A percentile compares a stretch with the other conserved stretches of the same genome.
Conservation (phyloP, 2,888 invertebrate genomes). For the Saturnia japonica region DNA sequence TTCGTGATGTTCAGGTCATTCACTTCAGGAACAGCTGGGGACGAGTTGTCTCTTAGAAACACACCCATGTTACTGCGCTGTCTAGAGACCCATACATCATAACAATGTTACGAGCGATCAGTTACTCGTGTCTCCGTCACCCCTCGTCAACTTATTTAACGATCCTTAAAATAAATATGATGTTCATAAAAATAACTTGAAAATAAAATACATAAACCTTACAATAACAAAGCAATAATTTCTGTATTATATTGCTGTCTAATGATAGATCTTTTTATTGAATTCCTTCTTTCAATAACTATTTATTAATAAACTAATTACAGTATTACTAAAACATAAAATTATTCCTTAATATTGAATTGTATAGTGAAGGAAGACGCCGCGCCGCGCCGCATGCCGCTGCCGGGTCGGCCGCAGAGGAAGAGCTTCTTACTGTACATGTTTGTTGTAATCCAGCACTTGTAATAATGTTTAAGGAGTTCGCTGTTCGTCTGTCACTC, state of each 20-base stretch:
- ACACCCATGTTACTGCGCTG: background rate
- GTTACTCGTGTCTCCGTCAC: background rate
- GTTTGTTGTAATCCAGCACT: background rate
- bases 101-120: background rate
- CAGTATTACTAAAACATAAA: too few species aligned
- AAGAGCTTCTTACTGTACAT: too few species aligned
- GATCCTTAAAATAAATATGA: background rate
- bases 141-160: background rate
- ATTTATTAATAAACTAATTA: background rate
- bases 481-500: background rate
- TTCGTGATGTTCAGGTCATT: background rate
- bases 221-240: background rate
- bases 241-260: background rate
- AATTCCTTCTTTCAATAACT: background rate
- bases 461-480: background rate
- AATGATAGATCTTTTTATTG: background rate
- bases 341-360: too few species aligned
- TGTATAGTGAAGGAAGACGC: too few species aligned
- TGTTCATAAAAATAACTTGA: background rate
- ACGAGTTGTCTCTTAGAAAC: background rate
- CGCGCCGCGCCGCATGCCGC: too few species aligned
- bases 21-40: background rate
- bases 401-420: too few species aligned
- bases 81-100: background rate
- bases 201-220: background rate